These are phyloP conservation scores for Tamandua tetradactyla DNA, from an alignment of 2,797 vertebrate genomes.

Conservation along the genomic window DNA sequence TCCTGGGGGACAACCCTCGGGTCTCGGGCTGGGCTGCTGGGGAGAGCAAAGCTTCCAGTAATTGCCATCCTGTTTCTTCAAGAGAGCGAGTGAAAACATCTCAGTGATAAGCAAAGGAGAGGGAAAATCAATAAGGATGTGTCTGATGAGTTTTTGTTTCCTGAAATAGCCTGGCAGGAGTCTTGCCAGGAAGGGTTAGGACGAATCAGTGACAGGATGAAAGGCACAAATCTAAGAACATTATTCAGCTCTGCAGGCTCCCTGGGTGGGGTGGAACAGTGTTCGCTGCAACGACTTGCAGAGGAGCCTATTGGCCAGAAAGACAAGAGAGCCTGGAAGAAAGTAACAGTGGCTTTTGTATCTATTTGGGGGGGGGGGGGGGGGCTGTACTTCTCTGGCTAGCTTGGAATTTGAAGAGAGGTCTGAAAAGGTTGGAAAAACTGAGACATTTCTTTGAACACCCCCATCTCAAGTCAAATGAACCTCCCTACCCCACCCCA, in stretches of 20 bases:
- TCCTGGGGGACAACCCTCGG: neutral
- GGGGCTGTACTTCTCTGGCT: neutral
- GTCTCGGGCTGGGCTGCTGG: neutral
- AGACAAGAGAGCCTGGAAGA: neutral
- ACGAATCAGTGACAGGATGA: constrained; percentile 72
- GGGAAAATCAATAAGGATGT: constrained; percentile 77
- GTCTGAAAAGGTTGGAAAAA: neutral
- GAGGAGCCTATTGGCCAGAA: neutral
- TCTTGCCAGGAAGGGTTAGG: constrained; percentile 77
- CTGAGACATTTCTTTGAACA: neutral
- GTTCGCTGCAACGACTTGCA: neutral
- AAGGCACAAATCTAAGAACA: constrained; percentile 66
- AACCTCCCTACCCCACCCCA: neutral
- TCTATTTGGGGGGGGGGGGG: neutral
- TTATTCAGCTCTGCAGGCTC: constrained; percentile 37
- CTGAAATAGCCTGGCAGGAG: constrained; percentile 77
- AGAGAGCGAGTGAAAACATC: constrained; percentile 33
- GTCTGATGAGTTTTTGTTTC: constrained; percentile 80
- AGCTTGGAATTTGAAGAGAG: neutral
- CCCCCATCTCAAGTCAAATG: neutral
- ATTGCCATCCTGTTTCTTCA: constrained; percentile 59
- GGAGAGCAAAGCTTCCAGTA: constrained; percentile 65
- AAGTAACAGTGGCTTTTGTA: neutral
- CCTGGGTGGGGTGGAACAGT: constrained; percentile 22
- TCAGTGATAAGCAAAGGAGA: constrained; percentile 72